phyloP scores from a whole-genome alignment of 2,888 invertebrate species.

The Encarsia formosa region DNA sequence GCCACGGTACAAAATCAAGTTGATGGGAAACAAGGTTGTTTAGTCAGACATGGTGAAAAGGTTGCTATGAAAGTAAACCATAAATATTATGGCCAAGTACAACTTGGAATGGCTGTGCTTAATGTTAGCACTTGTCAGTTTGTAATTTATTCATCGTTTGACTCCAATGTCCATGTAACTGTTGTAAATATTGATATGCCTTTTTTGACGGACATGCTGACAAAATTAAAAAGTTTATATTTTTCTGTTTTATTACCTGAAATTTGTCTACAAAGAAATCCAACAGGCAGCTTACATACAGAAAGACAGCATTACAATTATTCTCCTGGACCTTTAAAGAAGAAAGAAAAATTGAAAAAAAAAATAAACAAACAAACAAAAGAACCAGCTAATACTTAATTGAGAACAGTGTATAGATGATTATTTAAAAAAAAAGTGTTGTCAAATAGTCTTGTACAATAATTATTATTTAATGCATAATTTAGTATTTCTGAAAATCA shows the following conservation, averaged over 20 bases:
- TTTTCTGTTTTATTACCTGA: background rate
- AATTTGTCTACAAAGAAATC: background rate
- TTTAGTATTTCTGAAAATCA: too few species aligned
- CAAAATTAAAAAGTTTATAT: background rate
- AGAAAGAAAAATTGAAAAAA: too few species aligned
- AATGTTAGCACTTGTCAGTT: background rate
- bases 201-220: background rate
- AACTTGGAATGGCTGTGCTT: conserved; percentile 1
- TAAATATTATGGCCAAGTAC: conserved; percentile 1
- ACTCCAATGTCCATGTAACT: background rate
- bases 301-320: background rate
- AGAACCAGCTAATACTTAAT: too few species aligned
- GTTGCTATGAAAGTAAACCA: background rate
- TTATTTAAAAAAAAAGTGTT: too few species aligned
- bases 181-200: background rate
- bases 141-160: conserved; percentile 4
- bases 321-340: too few species aligned
- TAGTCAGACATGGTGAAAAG: background rate
- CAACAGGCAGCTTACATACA: background rate
- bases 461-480: too few species aligned
- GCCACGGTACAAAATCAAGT: background rate
- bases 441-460: too few species aligned
- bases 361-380: too few species aligned
- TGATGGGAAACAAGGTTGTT: background rate
- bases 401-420: too few species aligned